Conservation (phyloP, 2,888 invertebrate species). For the Dermolepida albohirtum region DNA sequence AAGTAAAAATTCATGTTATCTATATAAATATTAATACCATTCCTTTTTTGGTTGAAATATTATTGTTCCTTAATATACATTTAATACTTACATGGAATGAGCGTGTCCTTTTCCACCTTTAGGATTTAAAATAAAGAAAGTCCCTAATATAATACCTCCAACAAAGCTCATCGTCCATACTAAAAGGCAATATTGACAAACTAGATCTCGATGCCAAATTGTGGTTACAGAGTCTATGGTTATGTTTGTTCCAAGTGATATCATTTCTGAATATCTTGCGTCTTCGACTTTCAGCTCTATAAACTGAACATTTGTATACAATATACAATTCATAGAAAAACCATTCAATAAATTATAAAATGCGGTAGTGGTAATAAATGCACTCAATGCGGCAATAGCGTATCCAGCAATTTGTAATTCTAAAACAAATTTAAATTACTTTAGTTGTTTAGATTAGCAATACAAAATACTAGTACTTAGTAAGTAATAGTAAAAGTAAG, state of each 20-base stretch:
- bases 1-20: too few relatives aligned
- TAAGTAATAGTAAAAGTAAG: too few relatives aligned
- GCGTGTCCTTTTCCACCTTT: conserved; percentile 53
- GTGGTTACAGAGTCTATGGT: conserved; percentile 15
- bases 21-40: too few relatives aligned
- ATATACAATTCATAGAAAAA: conserved; percentile 55
- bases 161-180: conserved; percentile 48
- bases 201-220: conserved; percentile 8
- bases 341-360: conserved; percentile 50
- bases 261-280: background rate
- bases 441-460: background rate
- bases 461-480: too few relatives aligned
- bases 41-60: too few relatives aligned
- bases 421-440: conserved; percentile 37
- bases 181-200: conserved; percentile 32
- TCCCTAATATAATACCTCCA: conserved; percentile 51
- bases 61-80: too few relatives aligned
- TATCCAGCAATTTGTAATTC: conserved; percentile 47
- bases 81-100: conserved; percentile 52
- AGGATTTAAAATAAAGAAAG: conserved; percentile 53
- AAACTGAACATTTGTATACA: conserved; percentile 49
- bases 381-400: background rate
- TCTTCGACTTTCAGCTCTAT: background rate
- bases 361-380: conserved; percentile 45
- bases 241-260: background rate